Evolutionary conservation across 2,113 vertebrate genomes (phyloP).

Genomic region (Coptodon bakossiorum): DNA sequence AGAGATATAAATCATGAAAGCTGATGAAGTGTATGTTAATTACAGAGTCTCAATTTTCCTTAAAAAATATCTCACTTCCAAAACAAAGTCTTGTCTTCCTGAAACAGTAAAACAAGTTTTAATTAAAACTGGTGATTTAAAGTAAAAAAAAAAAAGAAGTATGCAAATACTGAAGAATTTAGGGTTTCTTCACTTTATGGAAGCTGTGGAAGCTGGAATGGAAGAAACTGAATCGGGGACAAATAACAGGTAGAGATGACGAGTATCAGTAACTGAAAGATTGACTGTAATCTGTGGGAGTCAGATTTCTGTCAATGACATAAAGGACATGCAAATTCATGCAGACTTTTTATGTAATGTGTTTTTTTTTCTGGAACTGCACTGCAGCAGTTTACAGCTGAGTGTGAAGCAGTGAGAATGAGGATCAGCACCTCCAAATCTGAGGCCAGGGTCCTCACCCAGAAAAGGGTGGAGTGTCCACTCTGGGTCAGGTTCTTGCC

Average conservation of each 20-base stretch:
- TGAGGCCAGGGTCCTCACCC: accelerated
- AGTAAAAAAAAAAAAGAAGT: not conserved
- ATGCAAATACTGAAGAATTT: not conserved
- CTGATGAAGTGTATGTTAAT: not conserved
- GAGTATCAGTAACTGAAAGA: not conserved
- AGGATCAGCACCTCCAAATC: not conserved
- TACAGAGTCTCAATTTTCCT: not conserved
- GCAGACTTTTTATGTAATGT: not conserved
- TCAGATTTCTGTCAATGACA: not conserved
- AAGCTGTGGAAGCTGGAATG: accelerated
- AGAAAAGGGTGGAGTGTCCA: accelerated
- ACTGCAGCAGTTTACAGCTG: accelerated
- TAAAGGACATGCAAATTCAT: not conserved
- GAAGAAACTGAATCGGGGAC: not conserved
- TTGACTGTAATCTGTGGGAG: not conserved
- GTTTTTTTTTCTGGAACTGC: not conserved
- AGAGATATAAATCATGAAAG: not conserved
- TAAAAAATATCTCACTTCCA: not conserved
- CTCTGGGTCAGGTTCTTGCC: not conserved
- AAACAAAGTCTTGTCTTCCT: not conserved
- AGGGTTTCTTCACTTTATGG: accelerated
- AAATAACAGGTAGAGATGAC: not conserved
- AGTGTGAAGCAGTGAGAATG: not conserved
- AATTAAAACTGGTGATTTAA: not conserved
- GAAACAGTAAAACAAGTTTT: not conserved